Evolutionary conservation across 1,140 invertebrate species (phyloP), one percentile per base, ranked within the genome.

Genomic region (Anastrepha obliqua): DNA sequence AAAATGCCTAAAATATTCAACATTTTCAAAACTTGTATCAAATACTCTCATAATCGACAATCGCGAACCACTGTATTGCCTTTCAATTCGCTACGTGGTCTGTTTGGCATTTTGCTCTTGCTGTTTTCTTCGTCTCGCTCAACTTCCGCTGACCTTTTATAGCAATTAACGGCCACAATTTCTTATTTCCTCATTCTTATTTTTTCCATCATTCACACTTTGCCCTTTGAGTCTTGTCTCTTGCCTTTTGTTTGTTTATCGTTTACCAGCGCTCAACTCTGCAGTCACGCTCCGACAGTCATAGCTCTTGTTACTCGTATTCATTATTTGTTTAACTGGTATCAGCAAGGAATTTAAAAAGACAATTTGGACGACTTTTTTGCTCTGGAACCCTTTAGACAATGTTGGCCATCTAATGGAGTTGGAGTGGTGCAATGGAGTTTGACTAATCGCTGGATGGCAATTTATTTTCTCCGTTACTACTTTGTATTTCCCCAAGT

Each of bases 301-400:
- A 74, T 74, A 74, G 39, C 67, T 20, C n/a, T 65, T 20, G 60
- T 62, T 62, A 17, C 3, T 67, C 3, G 65, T 6, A 5, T 15
- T 7, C 42, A 74, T 74, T 74, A 39, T 17, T 74, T 47, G 39
- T 74, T 74, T 74, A 74, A 42, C 67, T 74, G 67, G 67, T 74
- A 42, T 74, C 42, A 74, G 42, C 42, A 42, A 74, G 42, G 11
- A 74, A 74, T 74, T 74, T 74, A 17, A 44, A 74, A 74, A 44
- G 67, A 11, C 44, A 74, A 74, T 59, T 17, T 60, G 15, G 7
- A 81, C 20, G 4, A 17, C 62, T 39, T 55, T 29, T 86, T 86
- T 62, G 17, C 59, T 29, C 17, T 60, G 58, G 9, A 86, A 87
- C 29, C 39, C 55, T 86, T 86, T 17, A 13, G 44, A 3, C 6